Base-by-base conservation (phyloP, 2,797 vertebrate species). In the Triplophysa yarkandensis region DNA sequence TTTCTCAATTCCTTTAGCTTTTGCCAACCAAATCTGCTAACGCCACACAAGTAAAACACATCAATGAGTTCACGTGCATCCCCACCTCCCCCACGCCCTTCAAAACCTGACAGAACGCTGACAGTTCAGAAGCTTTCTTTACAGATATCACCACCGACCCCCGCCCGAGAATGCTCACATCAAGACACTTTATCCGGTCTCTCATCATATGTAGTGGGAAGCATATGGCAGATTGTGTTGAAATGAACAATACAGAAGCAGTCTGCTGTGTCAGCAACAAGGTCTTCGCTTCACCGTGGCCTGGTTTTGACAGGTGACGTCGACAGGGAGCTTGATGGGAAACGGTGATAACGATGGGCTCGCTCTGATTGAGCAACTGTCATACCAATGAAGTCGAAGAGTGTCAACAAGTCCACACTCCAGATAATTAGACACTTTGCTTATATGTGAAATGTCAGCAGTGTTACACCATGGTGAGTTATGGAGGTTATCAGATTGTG, bases 81-180 rank as follows among this genome's bases (percentile, higher is more conserved):
- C 93, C 93, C 90, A 90, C 86, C 92, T 89, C 57, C 41, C 43
- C 88, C 90, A 84, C 89, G 88, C 90, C 89, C 90, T 86, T 89
- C 89, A 87, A 79, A 90, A 89, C 85, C 92, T 95, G 95, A 95
- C 96, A 96, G 93, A 95, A 95, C 87, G 95, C 95, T 98, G 95
- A 97, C 95, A 93, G 93, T 95, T 95, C 94, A 91, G 89, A 92
- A 92, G 91, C 89, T 91, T 91, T 90, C 87, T 90, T 89, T 87
- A 82, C 85, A 88, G 88, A 89, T 83, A 85, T 87, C 82, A 77
- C 83, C 50, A 86, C 85, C 83, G 84, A 83, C 88, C 84, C 55
- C 81, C 79, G 74, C 80, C 76, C 80, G 41, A 36, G 66, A 81
- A 78, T 77, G 74, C 77, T 84, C 81, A 76, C 81, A 43, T 74